phyloP scores from a whole-genome alignment of 1,140 invertebrate species.

The Cydia amplana region DNA sequence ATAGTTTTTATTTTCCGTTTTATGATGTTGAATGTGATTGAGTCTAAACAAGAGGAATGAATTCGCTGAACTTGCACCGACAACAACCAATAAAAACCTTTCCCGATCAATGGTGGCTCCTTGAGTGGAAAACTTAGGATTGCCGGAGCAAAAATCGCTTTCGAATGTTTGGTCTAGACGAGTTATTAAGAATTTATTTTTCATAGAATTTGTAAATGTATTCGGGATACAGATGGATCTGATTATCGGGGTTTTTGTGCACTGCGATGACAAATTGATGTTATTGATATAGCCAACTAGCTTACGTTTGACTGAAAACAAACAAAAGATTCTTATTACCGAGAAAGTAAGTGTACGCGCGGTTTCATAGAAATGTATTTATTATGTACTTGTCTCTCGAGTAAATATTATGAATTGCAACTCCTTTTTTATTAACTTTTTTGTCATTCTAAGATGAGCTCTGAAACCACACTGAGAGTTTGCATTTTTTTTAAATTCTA shows the following conservation, averaged over 20 bases:
- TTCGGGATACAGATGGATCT: constrained; percentile 36
- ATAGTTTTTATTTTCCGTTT: constrained; percentile 63
- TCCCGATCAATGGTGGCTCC: constrained; percentile 55
- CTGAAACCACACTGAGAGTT: too few species aligned
- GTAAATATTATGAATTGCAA: too few species aligned
- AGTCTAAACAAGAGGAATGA: constrained; percentile 65
- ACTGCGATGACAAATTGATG: not conserved
- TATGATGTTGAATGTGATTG: constrained; percentile 61
- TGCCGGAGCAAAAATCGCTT: constrained; percentile 61
- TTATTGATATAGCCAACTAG: not conserved
- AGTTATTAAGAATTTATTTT: constrained; percentile 74
- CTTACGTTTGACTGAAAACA: not conserved
- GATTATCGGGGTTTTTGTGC: not conserved
- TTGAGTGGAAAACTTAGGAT: constrained; percentile 67
- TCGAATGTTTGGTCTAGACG: constrained; percentile 72
- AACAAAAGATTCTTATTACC: not conserved
- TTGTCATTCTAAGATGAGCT: too few species aligned
- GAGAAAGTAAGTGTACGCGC: not conserved
- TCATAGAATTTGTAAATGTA: constrained; percentile 63
- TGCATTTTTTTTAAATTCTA: too few species aligned
- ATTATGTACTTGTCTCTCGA: too few species aligned
- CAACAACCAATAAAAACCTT: constrained; percentile 63
- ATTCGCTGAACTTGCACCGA: constrained; percentile 50
- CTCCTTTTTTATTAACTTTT: too few species aligned
- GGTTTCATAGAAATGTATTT: not conserved